Base-by-base conservation (phyloP, 2,888 invertebrate species). In the Lithophane socia region DNA sequence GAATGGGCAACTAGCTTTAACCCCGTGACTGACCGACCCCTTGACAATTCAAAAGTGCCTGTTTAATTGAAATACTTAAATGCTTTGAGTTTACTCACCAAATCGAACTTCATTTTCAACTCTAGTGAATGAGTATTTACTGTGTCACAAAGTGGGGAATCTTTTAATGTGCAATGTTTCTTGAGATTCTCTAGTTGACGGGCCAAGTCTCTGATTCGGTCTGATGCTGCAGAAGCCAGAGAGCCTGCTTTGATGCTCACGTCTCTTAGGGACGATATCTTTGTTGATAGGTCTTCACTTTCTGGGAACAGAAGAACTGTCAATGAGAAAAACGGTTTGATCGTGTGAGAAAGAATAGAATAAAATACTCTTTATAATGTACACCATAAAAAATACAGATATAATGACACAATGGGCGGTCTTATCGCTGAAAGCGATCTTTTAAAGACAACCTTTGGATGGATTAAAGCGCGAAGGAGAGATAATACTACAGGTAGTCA, bases 111-210 rank as follows among this genome's bases (percentile, higher is more conserved):
- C 89, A 98, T 97, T 77, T 97, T 96, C 77, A 98, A 95, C 84
- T 98, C 98, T 85, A 98, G 97, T 61, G 98, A 98, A 82, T 97
- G 96, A 73, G 98, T 97, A 91, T 98, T 98, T 85, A 98, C 95
- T 21, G 98, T 98, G 86, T 98, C 98, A 92, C 98, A 98, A 1
- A 98, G 97, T 64, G 98, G 97, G 49, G 97, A 97, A 94, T 98
- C 98, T 88, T 97, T 97, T 74, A 96, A 94, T 69, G 97, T 96
- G 92, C 98, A 98, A 89, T 98, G 97, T 87, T 97, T 97, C 91
- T 97, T 96, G 61, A 97, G 92, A 67, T 95, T 94, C 76, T 97
- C 97, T 72, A 98, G 93, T 86, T 98, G 97, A 29, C 96, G 95
- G 5, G 97, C 94, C 83, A 98, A 94, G 85, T 97, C 97, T 69